Evolutionary conservation across 2,113 vertebrate species (phyloP).

Genomic region (Gulo gulo): DNA sequence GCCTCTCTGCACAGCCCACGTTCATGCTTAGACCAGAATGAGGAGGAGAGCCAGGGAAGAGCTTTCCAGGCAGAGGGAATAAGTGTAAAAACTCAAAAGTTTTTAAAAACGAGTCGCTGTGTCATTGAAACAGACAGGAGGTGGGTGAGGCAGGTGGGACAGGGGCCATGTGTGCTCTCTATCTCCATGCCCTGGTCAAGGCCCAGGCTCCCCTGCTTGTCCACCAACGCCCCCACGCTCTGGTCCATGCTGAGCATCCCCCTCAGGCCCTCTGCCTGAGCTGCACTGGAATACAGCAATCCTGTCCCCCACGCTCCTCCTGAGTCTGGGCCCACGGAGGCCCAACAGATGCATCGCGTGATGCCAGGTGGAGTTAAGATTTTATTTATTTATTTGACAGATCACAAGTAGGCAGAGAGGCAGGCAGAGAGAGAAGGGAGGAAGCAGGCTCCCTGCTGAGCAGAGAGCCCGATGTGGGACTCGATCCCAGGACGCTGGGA

Average conservation of each 20-base stretch:
- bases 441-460: no score
- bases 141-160: rapidly evolving
- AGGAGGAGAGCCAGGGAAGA: background rate
- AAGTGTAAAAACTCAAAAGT: background rate
- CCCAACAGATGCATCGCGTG: rapidly evolving
- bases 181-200: rapidly evolving
- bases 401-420: no score
- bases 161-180: rapidly evolving
- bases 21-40: no score
- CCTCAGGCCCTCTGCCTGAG: background rate
- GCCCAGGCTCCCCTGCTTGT: background rate
- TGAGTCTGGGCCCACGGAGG: rapidly evolving
- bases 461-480: no score
- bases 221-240: background rate
- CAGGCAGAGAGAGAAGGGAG: no score
- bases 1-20: background rate
- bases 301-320: rapidly evolving
- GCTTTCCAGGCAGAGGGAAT: background rate
- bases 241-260: background rate
- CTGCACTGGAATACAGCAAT: rapidly evolving
- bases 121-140: background rate
- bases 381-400: no score
- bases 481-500: no score
- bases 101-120: rapidly evolving
- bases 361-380: background rate